Evolutionary conservation across 1,140 invertebrate species (phyloP), one percentile per base, ranked within the genome.

Genomic region (Coelopa frigida): DNA sequence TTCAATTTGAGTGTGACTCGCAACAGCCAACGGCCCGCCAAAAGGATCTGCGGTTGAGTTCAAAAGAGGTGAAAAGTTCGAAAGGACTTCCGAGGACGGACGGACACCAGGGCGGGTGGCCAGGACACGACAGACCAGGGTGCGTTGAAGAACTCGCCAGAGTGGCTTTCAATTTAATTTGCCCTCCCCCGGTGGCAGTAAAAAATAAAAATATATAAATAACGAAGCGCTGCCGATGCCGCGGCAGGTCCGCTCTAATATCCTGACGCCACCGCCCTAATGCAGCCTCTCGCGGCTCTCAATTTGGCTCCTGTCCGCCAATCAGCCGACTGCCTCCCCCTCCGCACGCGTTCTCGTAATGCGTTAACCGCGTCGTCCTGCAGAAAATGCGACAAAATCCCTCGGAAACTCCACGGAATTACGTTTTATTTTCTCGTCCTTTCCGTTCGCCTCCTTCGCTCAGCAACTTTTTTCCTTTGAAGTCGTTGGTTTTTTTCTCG

Each of bases 401-500:
- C 6, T 8, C 21, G 37, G 20, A 39, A 39, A 39, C 5, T 39
- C 23, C 37, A 18, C 55, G 17, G 59, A 48, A 61, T 61, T 62
- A 61, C n/a, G n/a, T n/a, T n/a, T n/a, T n/a, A n/a, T n/a, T n/a
- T n/a, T n/a, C n/a, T n/a, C n/a, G n/a, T n/a, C n/a, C n/a, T n/a
- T n/a, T n/a, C n/a, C n/a, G n/a, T n/a, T n/a, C n/a, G n/a, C n/a
- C n/a, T n/a, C n/a, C n/a, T n/a, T n/a, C n/a, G n/a, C n/a, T n/a
- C n/a, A 62, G 57, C 53, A 55, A 60, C 59, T 57, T 61, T 61
- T 49, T 54, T 55, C 48, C 48, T 53, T 59, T 62, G 58, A 61
- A 62, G 61, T 57, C 57, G 61, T 62, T 29, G 14, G 14, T 29
- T 8, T 29, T 10, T 29, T 29, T 29, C 27, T 33, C 40, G 35